Evolutionary conservation across 2,113 vertebrate genomes (phyloP).

Genomic region (Oophaga pumilio): DNA sequence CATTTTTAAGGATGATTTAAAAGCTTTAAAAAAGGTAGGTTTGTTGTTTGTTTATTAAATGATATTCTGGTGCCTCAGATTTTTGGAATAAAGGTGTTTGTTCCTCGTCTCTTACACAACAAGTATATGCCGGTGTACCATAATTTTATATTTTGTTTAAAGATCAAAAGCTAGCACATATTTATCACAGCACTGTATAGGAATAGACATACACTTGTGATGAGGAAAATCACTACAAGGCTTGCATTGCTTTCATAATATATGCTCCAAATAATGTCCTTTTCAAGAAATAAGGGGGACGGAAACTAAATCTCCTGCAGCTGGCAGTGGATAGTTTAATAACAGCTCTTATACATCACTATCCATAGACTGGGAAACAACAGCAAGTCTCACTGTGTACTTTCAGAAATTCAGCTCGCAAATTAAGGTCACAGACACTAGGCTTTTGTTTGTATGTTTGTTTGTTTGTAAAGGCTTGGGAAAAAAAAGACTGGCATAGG

Average conservation of each 20-base stretch:
- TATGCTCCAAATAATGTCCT: conserved; percentile 9
- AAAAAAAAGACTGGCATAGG: neutral
- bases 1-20: too few relatives aligned
- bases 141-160: neutral
- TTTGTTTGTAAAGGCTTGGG: conserved; percentile 6
- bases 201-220: neutral
- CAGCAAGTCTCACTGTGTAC: conserved; percentile 30
- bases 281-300: neutral
- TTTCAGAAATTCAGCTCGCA: neutral
- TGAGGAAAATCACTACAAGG: neutral
- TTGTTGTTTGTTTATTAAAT: too few relatives aligned
- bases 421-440: conserved; percentile 45
- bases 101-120: neutral
- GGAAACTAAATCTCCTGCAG: conserved; percentile 23
- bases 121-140: neutral
- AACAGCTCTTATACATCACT: conserved; percentile 20
- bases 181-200: neutral
- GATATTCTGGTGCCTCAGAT: neutral
- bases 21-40: too few relatives aligned
- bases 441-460: conserved; percentile 12
- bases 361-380: conserved; percentile 37
- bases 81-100: neutral
- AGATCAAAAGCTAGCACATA: neutral
- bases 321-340: conserved; percentile 34
- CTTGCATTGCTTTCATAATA: conserved; percentile 17